These are phyloP conservation scores for Oxygymnocypris stewartii DNA, from an alignment of 2,113 vertebrate genomes.

Conservation along the genomic window DNA sequence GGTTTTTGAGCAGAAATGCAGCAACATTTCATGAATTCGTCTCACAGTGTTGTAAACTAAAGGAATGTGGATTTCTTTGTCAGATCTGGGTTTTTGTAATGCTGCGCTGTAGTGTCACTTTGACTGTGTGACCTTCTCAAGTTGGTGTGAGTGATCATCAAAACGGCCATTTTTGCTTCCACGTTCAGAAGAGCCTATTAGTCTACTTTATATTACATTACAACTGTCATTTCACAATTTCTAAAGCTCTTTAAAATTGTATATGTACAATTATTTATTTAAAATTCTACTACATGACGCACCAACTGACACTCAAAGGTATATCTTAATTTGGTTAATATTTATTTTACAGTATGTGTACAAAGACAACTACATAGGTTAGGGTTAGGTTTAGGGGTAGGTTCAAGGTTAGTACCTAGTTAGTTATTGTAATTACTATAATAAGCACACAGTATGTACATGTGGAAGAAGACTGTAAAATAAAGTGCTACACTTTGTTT, in stretches of 20 bases:
- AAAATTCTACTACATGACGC: not conserved
- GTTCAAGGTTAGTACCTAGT: no score
- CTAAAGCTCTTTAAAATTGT: not conserved
- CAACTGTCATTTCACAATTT: not conserved
- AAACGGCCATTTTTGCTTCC: not conserved
- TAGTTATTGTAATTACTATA: no score
- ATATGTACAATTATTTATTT: no score
- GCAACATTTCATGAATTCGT: not conserved
- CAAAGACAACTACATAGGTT: not conserved
- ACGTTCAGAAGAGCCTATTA: not conserved
- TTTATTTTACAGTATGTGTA: not conserved
- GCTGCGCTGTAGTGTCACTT: constrained; percentile 7
- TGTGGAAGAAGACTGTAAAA: no score
- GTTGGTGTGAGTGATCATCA: not conserved
- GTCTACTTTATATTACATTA: not conserved
- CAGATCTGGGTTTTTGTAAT: not conserved
- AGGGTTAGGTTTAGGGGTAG: no score
- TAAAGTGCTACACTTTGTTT: no score
- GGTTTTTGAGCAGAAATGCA: not conserved
- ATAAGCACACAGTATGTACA: no score
- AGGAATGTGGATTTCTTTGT: not conserved
- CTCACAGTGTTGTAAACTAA: not conserved
- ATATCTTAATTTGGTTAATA: not conserved
- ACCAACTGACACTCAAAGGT: not conserved
- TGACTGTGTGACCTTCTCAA: constrained; percentile 1